Conservation (phyloP, 92 coral and sea anemone genomes). For the Epizoanthus rinbou region DNA sequence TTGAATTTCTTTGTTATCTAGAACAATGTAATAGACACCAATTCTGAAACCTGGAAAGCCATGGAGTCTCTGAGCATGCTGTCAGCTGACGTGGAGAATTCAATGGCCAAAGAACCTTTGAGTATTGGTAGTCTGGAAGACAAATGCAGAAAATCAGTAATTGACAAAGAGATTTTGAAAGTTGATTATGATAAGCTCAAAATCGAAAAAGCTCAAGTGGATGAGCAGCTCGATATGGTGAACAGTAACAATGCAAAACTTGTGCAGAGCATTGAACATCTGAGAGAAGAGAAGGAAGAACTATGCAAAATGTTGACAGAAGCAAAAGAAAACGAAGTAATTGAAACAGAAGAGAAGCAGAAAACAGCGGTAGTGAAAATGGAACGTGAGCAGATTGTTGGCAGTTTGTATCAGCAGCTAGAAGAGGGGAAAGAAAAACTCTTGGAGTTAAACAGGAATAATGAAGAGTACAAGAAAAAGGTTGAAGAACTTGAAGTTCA, state of each 20-base stretch:
- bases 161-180: conserved; percentile 40
- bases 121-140: conserved; percentile 27
- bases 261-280: neutral
- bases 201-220: conserved; percentile 39
- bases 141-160: conserved; percentile 40
- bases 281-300: conserved; percentile 35
- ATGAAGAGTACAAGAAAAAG: neutral
- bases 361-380: neutral
- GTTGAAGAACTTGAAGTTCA: neutral
- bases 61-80: conserved; percentile 20
- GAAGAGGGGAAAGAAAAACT: neutral
- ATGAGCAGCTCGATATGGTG: conserved; percentile 21
- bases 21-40: conserved; percentile 25
- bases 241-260: neutral
- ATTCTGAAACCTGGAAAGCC: conserved; percentile 31
- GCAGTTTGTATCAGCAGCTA: conserved; percentile 8
- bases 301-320: conserved; percentile 35
- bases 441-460: neutral
- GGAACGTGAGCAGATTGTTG: conserved; percentile 2
- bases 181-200: conserved; percentile 40
- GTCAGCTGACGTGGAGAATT: conserved; percentile 12
- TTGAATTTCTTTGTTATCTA: neutral
- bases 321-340: conserved; percentile 1
- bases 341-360: conserved; percentile 10
- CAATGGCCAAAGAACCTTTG: conserved; percentile 18